Evolutionary conservation across 1,140 invertebrate genomes (phyloP).

Genomic region (Drosophila sp.): DNA sequence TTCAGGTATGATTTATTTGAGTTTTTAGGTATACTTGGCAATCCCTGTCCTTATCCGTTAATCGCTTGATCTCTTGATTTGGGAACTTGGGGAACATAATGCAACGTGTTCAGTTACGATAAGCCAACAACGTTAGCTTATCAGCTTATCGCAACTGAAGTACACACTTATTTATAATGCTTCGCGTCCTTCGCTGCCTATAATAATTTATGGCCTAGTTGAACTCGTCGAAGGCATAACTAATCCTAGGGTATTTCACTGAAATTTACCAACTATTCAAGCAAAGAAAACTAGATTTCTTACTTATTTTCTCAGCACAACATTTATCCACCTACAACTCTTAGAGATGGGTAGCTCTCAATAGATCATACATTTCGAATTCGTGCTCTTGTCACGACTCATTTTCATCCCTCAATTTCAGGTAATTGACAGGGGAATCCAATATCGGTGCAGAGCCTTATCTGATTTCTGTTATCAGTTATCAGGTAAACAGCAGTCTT

Average conservation of each 20-base stretch:
- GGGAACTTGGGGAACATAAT: slow-evolving; percentile 6
- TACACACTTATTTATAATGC: slow-evolving; percentile 32
- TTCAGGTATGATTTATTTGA: too few relatives aligned
- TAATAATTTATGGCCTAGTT: slow-evolving; percentile 24
- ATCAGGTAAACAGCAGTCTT: slow-evolving; percentile 49
- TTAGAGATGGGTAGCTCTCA: too few relatives aligned
- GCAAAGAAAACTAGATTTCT: too few relatives aligned
- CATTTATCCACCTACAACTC: too few relatives aligned
- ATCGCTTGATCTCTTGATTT: background rate
- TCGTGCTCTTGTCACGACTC: slow-evolving; percentile 1
- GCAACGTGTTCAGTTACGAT: background rate
- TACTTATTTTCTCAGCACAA: too few relatives aligned
- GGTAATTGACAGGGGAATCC: slow-evolving; percentile 4
- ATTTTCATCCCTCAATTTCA: background rate
- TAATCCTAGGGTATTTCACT: background rate
- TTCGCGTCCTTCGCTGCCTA: slow-evolving; percentile 31
- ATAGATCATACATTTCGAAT: too few relatives aligned
- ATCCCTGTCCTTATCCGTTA: slow-evolving; percentile 7
- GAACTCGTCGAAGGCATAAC: background rate
- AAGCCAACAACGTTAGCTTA: slow-evolving; percentile 15
- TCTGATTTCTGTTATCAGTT: slow-evolving; percentile 10
- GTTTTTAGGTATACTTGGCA: too few relatives aligned
- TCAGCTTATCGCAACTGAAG: slow-evolving; percentile 34
- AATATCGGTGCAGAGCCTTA: slow-evolving; percentile 1
- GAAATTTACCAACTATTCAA: background rate